Conservation (phyloP, 2,888 invertebrate species). For the Metacarcinus magister region DNA sequence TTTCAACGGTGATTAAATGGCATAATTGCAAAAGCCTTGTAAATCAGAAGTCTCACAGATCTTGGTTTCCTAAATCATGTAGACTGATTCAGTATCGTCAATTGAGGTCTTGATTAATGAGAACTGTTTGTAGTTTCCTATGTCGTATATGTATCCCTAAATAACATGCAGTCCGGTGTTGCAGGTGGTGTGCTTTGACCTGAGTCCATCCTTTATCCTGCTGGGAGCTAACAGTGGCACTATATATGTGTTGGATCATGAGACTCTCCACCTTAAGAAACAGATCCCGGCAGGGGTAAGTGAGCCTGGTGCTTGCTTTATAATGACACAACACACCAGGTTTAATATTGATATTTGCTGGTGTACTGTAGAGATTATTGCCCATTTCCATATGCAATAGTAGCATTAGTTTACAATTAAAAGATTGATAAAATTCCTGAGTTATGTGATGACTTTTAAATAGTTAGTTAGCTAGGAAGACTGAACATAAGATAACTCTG, state of each 20-base stretch:
- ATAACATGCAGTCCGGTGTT: background rate
- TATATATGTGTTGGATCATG: constrained; percentile 74
- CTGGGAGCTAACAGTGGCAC: constrained; percentile 76
- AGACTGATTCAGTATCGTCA: no score
- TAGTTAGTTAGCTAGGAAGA: background rate
- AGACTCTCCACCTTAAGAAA: constrained; percentile 67
- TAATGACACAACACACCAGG: no score
- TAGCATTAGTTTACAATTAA: background rate
- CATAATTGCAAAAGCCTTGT: no score
- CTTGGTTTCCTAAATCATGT: no score
- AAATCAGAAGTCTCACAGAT: no score
- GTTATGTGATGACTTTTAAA: background rate
- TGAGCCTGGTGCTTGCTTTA: background rate
- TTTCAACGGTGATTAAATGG: no score
- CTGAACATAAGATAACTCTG: background rate
- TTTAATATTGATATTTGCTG: no score
- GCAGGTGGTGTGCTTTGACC: constrained; percentile 73
- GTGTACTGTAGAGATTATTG: no score
- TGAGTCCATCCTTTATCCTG: constrained; percentile 68
- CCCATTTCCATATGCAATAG: background rate
- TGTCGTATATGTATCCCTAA: background rate
- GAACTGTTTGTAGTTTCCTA: no score
- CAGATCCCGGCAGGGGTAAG: constrained; percentile 75
- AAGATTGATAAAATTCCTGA: no score
- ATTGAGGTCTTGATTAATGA: no score